Base-by-base conservation (phyloP, 2,888 invertebrate genomes). In the Caenorhabditis zanzibari region DNA sequence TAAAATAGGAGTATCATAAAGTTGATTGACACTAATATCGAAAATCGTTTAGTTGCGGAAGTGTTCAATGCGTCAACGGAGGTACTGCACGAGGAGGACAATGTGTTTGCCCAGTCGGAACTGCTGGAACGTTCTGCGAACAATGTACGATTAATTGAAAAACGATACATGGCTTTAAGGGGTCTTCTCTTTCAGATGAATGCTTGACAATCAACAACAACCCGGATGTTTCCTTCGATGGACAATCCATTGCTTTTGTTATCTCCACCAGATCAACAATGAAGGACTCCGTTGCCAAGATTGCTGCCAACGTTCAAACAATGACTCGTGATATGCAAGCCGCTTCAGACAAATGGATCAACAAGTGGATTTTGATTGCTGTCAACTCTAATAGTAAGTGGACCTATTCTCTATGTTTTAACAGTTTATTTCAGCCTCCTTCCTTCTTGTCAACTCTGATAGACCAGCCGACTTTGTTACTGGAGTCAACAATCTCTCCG, bases 101-200 rank as follows among this genome's bases (percentile, higher is more conserved):
- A 66, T 90, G 90, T 82, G 59, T 76, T 22, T 90, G 90, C 61
- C 85, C 87, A 44, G 74, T 75, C 58, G 89, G 88, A 81, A 79
- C 87, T 28, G 84, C 63, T 69, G 88, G 89, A 86, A 86, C 80
- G 12, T 90, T 88, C 88, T 90, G 90, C 80, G 90, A 90, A 71
- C 73, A 85, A 74, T 82, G 86, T 88, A 81, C 49, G 35, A 24
- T 9, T 44, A 3, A 41, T 19, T 41, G 6, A 19, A n/a, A 64
- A 75, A 38, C 1, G 14, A n/a, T n/a, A n/a, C 16, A 47, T 16
- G 9, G 22, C 19, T 52, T 41, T 12, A 24, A 12, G 35, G 54
- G 26, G 6, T 9, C 66, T 44, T 24, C n/a, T 9, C 24, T 82
- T 88, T 59, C 68, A 89, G 89, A 85, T 52, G 68, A 82, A 26